Percentiles rank a stretch among this genome's conserved stretches.
phyloP scores from a whole-genome alignment of 1,140 invertebrate genomes.

The Dreissena polymorpha region DNA sequence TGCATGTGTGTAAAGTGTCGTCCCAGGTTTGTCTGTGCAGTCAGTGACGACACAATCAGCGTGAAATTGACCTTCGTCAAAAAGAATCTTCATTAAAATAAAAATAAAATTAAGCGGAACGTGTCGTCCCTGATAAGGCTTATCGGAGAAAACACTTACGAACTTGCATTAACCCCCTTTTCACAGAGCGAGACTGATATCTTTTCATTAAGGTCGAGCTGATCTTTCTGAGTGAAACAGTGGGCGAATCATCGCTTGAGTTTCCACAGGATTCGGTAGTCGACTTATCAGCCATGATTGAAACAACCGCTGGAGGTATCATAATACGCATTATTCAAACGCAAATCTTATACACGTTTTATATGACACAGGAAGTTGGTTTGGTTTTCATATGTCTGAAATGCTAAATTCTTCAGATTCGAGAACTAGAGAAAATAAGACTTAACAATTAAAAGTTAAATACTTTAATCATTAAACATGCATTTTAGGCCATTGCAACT shows the following conservation, averaged over 20 bases:
- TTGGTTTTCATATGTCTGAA: background rate
- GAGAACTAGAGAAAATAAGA: no score
- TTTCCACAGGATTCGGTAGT: background rate
- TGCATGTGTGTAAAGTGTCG: no score
- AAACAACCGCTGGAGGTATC: conserved; percentile 30
- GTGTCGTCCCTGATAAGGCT: background rate
- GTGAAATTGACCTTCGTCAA: background rate
- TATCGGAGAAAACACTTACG: background rate
- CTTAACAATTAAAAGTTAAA: no score
- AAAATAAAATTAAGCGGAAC: background rate
- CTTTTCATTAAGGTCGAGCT: conserved; percentile 14
- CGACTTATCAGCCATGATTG: conserved; percentile 39
- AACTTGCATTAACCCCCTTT: background rate
- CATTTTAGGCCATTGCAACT: no score
- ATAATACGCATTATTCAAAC: background rate
- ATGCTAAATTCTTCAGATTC: background rate
- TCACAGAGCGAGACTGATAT: background rate
- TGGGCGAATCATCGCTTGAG: conserved; percentile 23
- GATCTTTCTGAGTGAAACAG: background rate
- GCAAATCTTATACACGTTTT: background rate
- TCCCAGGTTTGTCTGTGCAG: no score
- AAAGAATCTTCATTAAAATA: background rate
- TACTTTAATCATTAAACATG: background rate
- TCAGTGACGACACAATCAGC: background rate
- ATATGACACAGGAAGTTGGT: background rate